Evolutionary conservation across 2,797 vertebrate genomes (phyloP).

Genomic region (Enteromius thamalakanensis): DNA sequence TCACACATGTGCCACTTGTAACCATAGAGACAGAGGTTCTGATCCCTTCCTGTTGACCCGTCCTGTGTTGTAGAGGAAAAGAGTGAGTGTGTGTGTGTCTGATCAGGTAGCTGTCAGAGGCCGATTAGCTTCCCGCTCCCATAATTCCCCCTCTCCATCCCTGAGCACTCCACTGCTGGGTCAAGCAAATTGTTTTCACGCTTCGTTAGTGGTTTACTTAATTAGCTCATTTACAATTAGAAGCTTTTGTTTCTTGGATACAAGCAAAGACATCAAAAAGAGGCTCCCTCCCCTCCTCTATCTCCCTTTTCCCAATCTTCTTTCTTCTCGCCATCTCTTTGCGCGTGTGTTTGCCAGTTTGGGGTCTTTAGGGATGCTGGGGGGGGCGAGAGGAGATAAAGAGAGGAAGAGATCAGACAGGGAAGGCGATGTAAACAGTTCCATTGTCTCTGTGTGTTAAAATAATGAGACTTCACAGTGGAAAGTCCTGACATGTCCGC

Average conservation of each 20-base stretch:
- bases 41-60: constrained; percentile 56
- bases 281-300: constrained; percentile 39
- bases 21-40: constrained; percentile 53
- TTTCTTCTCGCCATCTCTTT: constrained; percentile 51
- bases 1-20: constrained; percentile 47
- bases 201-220: constrained; percentile 89
- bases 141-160: constrained; percentile 44
- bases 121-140: constrained; percentile 80
- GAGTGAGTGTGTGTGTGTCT: constrained; percentile 20
- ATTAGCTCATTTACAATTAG: constrained; percentile 88
- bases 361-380: constrained; percentile 63
- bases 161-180: constrained; percentile 71
- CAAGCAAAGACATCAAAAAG: constrained; percentile 87
- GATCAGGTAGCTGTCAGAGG: constrained; percentile 72
- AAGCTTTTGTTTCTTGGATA: constrained; percentile 83
- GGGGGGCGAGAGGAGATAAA: constrained; percentile 45
- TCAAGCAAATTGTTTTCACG: constrained; percentile 92
- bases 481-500: constrained; percentile 59
- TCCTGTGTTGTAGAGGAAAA: background rate
- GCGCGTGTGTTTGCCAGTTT: constrained; percentile 63
- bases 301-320: constrained; percentile 44
- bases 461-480: constrained; percentile 68
- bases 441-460: constrained; percentile 72
- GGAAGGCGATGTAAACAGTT: constrained; percentile 69
- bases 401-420: constrained; percentile 59